Evolutionary conservation across 2,113 vertebrate species (phyloP).

Genomic region (Anoplopoma fimbria): DNA sequence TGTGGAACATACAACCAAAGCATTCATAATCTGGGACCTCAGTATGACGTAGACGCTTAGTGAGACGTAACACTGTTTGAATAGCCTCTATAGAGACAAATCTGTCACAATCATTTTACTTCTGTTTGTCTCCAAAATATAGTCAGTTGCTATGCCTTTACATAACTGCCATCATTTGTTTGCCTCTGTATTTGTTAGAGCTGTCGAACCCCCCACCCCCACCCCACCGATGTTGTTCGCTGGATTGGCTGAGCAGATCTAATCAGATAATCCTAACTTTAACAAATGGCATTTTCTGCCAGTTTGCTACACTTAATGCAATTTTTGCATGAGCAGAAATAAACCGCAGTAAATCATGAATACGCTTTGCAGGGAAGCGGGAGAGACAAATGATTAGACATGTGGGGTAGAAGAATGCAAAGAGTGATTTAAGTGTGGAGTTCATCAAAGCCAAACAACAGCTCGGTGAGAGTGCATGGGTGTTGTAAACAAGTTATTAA

Average conservation of each 20-base stretch:
- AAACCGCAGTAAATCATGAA: not conserved
- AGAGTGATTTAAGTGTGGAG: not conserved
- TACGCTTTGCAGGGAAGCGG: not conserved
- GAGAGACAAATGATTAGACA: not conserved
- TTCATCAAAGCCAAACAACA: not conserved
- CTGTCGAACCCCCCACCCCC: not conserved
- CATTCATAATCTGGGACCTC: not conserved
- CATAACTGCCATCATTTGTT: conserved; percentile 26
- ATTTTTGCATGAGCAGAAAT: conserved; percentile 13
- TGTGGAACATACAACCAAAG: not conserved
- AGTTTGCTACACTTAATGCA: conserved; percentile 15
- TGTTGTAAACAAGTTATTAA: not conserved
- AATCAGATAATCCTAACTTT: conserved; percentile 23
- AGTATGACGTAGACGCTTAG: conserved; percentile 14
- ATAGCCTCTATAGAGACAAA: conserved; percentile 40
- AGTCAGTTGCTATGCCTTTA: conserved; percentile 46
- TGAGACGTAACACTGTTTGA: conserved; percentile 50
- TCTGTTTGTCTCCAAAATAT: conserved; percentile 64
- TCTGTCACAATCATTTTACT: conserved; percentile 29
- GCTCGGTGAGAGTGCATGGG: not conserved
- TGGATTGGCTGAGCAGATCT: conserved; percentile 4
- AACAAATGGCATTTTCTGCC: conserved; percentile 33
- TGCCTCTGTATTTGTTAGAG: conserved; percentile 20
- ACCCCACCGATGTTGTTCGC: conserved; percentile 4
- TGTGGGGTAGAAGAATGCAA: not conserved